Evolutionary conservation across 2,113 vertebrate genomes (phyloP), one percentile per base, ranked within the genome.

Genomic region (Excalfactoria chinensis): DNA sequence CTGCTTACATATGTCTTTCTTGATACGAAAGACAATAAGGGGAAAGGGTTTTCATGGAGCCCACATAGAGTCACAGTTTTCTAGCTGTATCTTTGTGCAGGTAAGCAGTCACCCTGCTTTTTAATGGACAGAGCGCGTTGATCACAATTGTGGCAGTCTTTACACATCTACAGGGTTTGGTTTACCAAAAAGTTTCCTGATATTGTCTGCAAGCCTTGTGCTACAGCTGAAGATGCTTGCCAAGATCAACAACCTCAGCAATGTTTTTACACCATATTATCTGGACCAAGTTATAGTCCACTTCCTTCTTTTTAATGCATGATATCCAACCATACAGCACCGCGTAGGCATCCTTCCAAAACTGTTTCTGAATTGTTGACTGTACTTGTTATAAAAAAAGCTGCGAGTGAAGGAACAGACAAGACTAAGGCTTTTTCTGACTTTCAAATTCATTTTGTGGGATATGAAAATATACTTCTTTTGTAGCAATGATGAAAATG

Each of bases 271-370:
- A 95, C 86, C 55, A 43, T 81, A 88, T 73, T 93, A 92, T 95
- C 89, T 84, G 84, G 88, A 69, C 72, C 64, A 35, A 84, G 73
- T 86, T 85, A 71, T 56, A 94, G 71, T 91, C 84, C 68, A 76
- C 93, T 97, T 96, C 93, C 93, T 96, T 88, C 75, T 78, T 93
- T 95, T 90, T 81, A 93, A 83, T 59, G 72, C 58, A 70, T 68
- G 75, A 35, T 91, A 71, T 82, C 60, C 73, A 86, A 46, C 32
- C 25, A 59, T n/a, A 41, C 70, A 35, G 51, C 56, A 64, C 74
- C 28, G 32, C 35, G 32, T 40, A 46, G 82, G 68, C 63, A 63
- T 55, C 58, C 77, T 71, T 96, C 89, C 86, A 94, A 75, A 79
- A 14, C 11, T 32, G 17, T 40, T 68, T 66, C 40, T 86, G 76